phyloP scores from a whole-genome alignment of 2,113 vertebrate species.

The Microcebus griseorufus region DNA sequence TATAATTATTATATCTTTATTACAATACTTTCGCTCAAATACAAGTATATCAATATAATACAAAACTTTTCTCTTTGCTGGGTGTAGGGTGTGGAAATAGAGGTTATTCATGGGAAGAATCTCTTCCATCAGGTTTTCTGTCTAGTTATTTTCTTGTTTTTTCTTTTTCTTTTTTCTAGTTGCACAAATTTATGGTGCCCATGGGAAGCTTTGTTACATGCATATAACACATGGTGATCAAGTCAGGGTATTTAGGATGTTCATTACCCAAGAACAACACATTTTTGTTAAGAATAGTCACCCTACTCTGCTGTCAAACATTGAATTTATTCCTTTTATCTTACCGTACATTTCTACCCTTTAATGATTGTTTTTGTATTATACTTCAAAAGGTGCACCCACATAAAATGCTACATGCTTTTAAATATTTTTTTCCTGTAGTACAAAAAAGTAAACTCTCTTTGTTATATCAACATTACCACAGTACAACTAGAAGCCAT shows the following conservation, averaged over 20 bases:
- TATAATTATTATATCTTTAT: not conserved
- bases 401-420: slow-evolving; percentile 27
- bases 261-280: no score
- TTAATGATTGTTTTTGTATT: not conserved
- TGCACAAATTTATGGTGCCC: no score
- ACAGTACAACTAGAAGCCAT: not conserved
- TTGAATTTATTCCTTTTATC: no score
- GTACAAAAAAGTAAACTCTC: slow-evolving; percentile 31
- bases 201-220: no score
- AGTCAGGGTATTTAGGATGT: no score
- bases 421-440: slow-evolving; percentile 36
- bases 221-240: no score
- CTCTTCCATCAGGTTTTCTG: not conserved
- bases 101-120: not conserved
- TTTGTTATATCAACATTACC: slow-evolving; percentile 35
- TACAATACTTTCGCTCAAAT: not conserved
- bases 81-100: not conserved
- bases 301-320: no score
- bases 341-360: no score
- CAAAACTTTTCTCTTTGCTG: not conserved
- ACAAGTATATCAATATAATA: not conserved
- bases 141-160: not conserved
- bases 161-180: no score
- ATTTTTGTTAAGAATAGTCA: no score
- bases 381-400: not conserved